Evolutionary conservation across 2,888 invertebrate genomes (phyloP).

Genomic region (Dryobotodes eremita): DNA sequence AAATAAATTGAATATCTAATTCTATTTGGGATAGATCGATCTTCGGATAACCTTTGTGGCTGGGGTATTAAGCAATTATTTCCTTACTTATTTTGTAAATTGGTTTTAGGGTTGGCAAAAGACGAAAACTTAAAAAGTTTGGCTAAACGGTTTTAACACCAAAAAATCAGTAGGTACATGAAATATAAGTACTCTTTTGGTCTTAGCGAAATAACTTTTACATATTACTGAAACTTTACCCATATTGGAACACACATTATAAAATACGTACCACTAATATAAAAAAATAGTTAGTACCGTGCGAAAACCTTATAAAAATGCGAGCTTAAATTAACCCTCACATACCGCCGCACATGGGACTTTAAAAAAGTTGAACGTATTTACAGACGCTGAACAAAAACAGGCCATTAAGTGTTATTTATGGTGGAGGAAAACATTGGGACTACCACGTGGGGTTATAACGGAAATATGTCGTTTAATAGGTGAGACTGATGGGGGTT

Average conservation of each 20-base stretch:
- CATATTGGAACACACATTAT: neutral
- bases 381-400: constrained; percentile 62
- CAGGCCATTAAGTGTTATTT: constrained; percentile 66
- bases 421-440: constrained; percentile 52
- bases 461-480: constrained; percentile 60
- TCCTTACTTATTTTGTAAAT: constrained; percentile 44
- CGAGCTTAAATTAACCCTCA: constrained; percentile 60
- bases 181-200: neutral
- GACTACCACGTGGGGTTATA: constrained; percentile 45
- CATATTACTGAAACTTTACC: constrained; percentile 11
- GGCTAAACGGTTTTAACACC: neutral
- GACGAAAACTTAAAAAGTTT: neutral
- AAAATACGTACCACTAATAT: constrained; percentile 15
- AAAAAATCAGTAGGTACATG: neutral
- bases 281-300: constrained; percentile 1
- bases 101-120: constrained; percentile 40
- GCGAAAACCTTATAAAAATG: constrained; percentile 42
- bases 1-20: constrained; percentile 54
- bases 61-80: constrained; percentile 31
- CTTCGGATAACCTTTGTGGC: constrained; percentile 39
- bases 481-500: constrained; percentile 21
- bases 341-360: constrained; percentile 57
- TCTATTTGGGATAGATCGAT: constrained; percentile 48
- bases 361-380: constrained; percentile 63
- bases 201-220: constrained; percentile 3